A percentile compares a stretch with the other conserved stretches of the same genome.
phyloP scores from a whole-genome alignment of 1,140 invertebrate genomes.

The Micrasema minimum region DNA sequence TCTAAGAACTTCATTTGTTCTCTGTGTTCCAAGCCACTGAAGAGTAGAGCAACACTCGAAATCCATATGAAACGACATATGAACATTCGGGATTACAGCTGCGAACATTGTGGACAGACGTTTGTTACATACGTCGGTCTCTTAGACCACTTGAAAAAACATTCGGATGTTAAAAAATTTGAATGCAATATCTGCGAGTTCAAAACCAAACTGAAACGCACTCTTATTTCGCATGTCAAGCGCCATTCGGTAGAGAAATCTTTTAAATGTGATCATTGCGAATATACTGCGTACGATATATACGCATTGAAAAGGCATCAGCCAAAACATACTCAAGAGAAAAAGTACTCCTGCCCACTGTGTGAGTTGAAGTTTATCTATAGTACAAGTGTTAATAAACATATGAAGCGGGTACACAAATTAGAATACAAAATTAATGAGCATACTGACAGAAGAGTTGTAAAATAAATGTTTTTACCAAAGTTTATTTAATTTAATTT shows the following conservation, averaged over 20 bases:
- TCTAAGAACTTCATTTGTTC: conserved; percentile 57
- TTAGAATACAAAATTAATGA: conserved; percentile 61
- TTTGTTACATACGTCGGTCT: conserved; percentile 63
- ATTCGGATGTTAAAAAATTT: conserved; percentile 57
- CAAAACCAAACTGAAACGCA: conserved; percentile 64
- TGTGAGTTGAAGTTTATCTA: conserved; percentile 66
- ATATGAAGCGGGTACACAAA: conserved; percentile 62
- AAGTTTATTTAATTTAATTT: no score
- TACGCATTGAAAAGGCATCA: conserved; percentile 61
- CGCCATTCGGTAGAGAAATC: conserved; percentile 62
- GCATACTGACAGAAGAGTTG: conserved; percentile 42
- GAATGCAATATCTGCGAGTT: conserved; percentile 65
- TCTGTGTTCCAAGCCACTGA: conserved; percentile 59
- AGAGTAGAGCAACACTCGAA: conserved; percentile 59
- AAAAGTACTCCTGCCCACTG: conserved; percentile 68
- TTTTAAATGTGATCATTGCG: conserved; percentile 61
- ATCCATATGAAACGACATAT: conserved; percentile 62
- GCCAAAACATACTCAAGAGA: conserved; percentile 67
- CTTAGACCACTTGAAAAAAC: conserved; percentile 61
- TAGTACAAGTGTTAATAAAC: conserved; percentile 63
- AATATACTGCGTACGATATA: conserved; percentile 58
- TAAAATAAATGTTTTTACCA: no score
- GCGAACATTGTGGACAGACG: conserved; percentile 63
- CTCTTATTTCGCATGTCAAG: conserved; percentile 62
- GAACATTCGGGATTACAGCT: conserved; percentile 63